Evolutionary conservation across 2,888 invertebrate genomes (phyloP), one percentile per base, ranked within the genome.

Genomic region (Dryomyza anilis): DNA sequence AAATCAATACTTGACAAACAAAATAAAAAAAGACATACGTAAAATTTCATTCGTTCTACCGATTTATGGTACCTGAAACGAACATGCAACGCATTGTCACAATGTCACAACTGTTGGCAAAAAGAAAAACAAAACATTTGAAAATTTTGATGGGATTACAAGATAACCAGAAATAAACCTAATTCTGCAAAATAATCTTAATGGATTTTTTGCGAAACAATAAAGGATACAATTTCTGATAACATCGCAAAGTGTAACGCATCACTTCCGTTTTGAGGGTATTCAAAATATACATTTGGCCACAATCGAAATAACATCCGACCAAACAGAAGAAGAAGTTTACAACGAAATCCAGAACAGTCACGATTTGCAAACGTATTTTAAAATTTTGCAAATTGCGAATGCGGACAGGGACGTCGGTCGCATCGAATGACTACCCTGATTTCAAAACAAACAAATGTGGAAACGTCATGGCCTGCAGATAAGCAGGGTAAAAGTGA

Each of bases 81-180:
- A n/a, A n/a, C n/a, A n/a, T n/a, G n/a, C n/a, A n/a, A n/a, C n/a
- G n/a, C n/a, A n/a, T n/a, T n/a, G n/a, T n/a, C n/a, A n/a, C n/a
- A n/a, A n/a, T n/a, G n/a, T n/a, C n/a, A n/a, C n/a, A n/a, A n/a
- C n/a, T n/a, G n/a, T n/a, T 8, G 8, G 25, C 48, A 46, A 8
- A 16, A 46, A 2, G 8, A 8, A 50, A 23, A 14, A 23, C 21
- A 23, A 33, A 55, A 55, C 19, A 7, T 12, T 16, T 55, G 29
- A 16, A 55, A 55, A 43, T 39, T 36, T 43, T 55, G 62, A 62
- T 53, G 12, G 36, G 63, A 67, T 67, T 67, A 67, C 16, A 29
- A 52, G 67, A 67, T 67, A 60, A 61, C 69, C 63, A 56, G 63
- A 64, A 65, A 64, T 61, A 61, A 65, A 62, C 61, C 65, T 21